Base-by-base conservation (phyloP, 2,888 invertebrate species). In the Phaedon cochleariae region DNA sequence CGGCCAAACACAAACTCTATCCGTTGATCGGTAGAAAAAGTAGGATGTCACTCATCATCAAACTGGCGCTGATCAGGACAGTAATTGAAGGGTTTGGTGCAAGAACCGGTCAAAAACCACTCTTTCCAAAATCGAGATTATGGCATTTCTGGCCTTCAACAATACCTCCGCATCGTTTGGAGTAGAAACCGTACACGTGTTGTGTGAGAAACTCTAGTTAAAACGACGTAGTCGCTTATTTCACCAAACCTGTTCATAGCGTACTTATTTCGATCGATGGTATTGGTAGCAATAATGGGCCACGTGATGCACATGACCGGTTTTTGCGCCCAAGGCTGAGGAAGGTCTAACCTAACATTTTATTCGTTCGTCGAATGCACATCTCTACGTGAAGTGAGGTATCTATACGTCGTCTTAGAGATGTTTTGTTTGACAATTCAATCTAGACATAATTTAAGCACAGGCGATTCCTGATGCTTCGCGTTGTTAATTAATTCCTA, bases 251-350 rank as follows among this genome's bases (percentile, higher is more conserved):
- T 21, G 29, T 7, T 29, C 29, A 22, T 53, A 29, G 29, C 53
- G 53, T 15, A 53, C 18, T 53, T 53, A 15, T 53, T 26, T 26
- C 29, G n/a, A 53, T 26, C 7, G 29, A 53, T 53, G 53, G 22
- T 51, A 34, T 34, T 34, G 31, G 9, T 34, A 34, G 31, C 31
- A 34, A 34, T 34, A 34, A 34, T 34, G 2, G 29, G 21, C 59
- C 51, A 34, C 31, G 31, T 34, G 31, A 9, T 10, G 31, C 31
- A 34, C 31, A 34, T 34, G 10, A 34, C 10, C 31, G 52, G 15
- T 49, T 61, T 53, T 62, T 62, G 62, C 54, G 9, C 46, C 45
- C 31, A 62, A 62, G 15, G 31, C 18, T 45, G 46, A 62, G 55
- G 31, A 34, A 34, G 31, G 9, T 34, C 31, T 34, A 34, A 34